Base-by-base conservation (phyloP, 2,113 vertebrate genomes). In the Mesocricetus auratus region DNA sequence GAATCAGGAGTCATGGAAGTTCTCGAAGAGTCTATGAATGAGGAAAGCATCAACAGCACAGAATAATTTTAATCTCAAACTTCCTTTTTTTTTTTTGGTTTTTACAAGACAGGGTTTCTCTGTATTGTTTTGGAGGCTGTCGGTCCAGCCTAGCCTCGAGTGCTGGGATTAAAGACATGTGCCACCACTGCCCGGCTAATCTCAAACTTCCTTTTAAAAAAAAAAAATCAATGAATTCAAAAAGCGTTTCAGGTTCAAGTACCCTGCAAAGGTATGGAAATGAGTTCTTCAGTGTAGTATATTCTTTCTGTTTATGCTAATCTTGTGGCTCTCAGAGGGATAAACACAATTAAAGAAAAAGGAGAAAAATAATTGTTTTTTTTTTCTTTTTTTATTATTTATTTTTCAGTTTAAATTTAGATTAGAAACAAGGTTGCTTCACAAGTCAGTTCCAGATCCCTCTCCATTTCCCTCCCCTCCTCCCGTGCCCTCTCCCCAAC, bases 41-140 rank as follows among this genome's bases (percentile, higher is more conserved):
- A 11, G 64, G 29, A 3, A 39, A 58, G 53, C n/a, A 89, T 77
- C 15, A 91, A 94, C 53, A 53, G 33, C 33, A 31, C 19, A 64
- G 58, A 93, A 85, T 62, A 73, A 81, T 81, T 92, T 93, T 85
- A 53, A 13, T 86, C 58, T 56, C 78, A 87, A 75, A 85, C 26
- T 74, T 87, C 56, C 36, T 19, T 78, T 78, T 47, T 47, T n/a
- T n/a, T n/a, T n/a, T n/a, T n/a, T n/a, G n/a, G n/a, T n/a, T n/a
- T n/a, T n/a, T n/a, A n/a, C n/a, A n/a, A n/a, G n/a, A n/a, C n/a
- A n/a, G n/a, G n/a, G n/a, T n/a, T n/a, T n/a, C n/a, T n/a, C n/a
- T n/a, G n/a, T n/a, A n/a, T n/a, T n/a, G n/a, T n/a, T n/a, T n/a
- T n/a, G n/a, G n/a, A n/a, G n/a, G n/a, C n/a, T n/a, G n/a, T n/a